Conservation (phyloP, 2,113 vertebrate species). For the Carettochelys insculpta region DNA sequence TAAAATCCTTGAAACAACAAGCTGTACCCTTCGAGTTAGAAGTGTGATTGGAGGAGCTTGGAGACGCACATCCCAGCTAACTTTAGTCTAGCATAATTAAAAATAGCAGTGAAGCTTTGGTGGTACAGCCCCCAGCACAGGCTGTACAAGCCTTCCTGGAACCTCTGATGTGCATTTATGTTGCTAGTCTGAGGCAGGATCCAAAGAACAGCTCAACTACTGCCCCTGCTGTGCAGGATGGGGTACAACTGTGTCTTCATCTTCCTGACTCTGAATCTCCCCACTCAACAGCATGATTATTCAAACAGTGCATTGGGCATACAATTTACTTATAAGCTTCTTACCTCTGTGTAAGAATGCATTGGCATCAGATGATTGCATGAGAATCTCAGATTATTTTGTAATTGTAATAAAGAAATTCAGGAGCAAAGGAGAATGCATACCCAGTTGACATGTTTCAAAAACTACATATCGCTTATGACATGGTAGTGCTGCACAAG, state of each 20-base stretch:
- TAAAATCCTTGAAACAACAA: neutral
- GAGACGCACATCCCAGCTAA: neutral
- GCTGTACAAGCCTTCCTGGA: neutral
- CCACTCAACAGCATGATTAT: fast-evolving
- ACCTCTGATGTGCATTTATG: too few species aligned
- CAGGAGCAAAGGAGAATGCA: neutral
- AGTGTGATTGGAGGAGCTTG: neutral
- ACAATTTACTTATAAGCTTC: neutral
- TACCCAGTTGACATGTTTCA: neutral
- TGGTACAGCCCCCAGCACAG: neutral
- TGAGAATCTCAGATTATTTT: neutral
- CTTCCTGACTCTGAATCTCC: neutral
- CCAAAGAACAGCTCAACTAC: neutral
- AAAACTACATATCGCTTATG: neutral
- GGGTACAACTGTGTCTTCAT: neutral
- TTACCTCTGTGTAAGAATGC: too few species aligned
- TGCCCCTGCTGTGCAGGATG: neutral
- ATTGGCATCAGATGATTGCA: too few species aligned
- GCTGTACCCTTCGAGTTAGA: neutral
- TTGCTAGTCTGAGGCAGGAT: neutral
- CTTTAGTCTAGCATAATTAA: neutral
- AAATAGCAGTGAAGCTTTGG: neutral
- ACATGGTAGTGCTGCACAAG: neutral
- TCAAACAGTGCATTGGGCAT: neutral
- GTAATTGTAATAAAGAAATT: too few species aligned